Evolutionary conservation across 2,888 invertebrate genomes (phyloP).

Genomic region (Drosophila subquinaria): DNA sequence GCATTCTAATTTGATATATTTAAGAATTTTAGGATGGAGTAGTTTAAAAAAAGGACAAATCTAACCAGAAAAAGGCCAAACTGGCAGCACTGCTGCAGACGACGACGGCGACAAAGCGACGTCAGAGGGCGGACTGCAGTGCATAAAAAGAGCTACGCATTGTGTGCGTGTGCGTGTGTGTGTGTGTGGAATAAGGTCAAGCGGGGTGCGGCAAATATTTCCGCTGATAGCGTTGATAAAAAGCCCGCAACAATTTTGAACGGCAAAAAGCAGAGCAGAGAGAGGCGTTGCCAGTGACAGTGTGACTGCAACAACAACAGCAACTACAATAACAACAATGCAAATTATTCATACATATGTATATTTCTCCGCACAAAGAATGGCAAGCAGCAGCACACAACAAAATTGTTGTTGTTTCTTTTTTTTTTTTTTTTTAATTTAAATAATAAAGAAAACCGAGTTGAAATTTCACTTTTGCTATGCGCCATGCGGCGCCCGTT

Average conservation of each 20-base stretch:
- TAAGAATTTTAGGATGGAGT: too few species aligned
- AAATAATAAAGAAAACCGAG: slow-evolving; percentile 59
- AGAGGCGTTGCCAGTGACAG: slow-evolving; percentile 57
- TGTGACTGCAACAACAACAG: slow-evolving; percentile 15
- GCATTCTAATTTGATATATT: too few species aligned
- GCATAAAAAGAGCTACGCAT: slow-evolving; percentile 33
- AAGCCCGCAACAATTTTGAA: slow-evolving; percentile 49
- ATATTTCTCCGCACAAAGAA: slow-evolving; percentile 50
- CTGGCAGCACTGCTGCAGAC: background rate
- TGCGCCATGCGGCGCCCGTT: slow-evolving; percentile 56
- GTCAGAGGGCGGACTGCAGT: slow-evolving; percentile 27
- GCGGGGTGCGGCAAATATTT: slow-evolving; percentile 79
- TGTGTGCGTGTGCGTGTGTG: slow-evolving; percentile 9
- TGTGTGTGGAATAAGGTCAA: slow-evolving; percentile 73
- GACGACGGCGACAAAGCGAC: background rate
- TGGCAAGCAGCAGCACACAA: slow-evolving; percentile 40
- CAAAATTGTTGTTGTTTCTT: slow-evolving; percentile 1
- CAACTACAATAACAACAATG: slow-evolving; percentile 17
- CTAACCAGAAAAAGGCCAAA: background rate
- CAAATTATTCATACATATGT: slow-evolving; percentile 11
- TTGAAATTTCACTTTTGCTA: slow-evolving; percentile 74
- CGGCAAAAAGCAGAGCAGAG: slow-evolving; percentile 26
- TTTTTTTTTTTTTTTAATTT: slow-evolving; percentile 44
- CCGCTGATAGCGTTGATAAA: slow-evolving; percentile 71
- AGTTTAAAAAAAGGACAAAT: background rate